A percentile compares a stretch with the other conserved stretches of the same genome.
Conservation (phyloP, 2,113 vertebrate genomes). For the Megatriorchis doriae region DNA sequence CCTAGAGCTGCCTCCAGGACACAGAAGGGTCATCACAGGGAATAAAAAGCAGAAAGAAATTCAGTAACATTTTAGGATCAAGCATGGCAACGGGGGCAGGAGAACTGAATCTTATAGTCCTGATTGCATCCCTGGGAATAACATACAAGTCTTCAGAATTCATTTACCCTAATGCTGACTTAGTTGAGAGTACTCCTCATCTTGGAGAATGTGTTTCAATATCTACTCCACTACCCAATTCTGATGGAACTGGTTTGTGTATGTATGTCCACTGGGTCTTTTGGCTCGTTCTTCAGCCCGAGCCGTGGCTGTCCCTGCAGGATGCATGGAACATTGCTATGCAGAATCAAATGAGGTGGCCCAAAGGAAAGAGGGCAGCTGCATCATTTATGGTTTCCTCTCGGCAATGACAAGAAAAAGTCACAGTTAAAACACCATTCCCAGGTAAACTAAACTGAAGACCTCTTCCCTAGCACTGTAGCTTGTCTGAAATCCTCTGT, state of each 20-base stretch:
- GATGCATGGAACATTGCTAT: neutral
- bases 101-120: neutral
- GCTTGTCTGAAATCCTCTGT: neutral
- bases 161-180: neutral
- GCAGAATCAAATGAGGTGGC: rapidly evolving
- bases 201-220: neutral
- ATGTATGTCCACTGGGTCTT: neutral
- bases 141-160: neutral
- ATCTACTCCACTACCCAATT: neutral
- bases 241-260: neutral
- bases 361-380: neutral
- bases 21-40: neutral
- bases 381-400: neutral
- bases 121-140: neutral
- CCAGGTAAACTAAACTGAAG: neutral
- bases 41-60: neutral
- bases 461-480: neutral
- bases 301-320: neutral
- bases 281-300: neutral
- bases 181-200: neutral
- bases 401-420: neutral
- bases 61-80: neutral
- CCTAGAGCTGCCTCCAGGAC: neutral
- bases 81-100: neutral
- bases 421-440: neutral